Base-by-base conservation (phyloP, 1,140 invertebrate species). In the Bombus haemorrhoidalis region DNA sequence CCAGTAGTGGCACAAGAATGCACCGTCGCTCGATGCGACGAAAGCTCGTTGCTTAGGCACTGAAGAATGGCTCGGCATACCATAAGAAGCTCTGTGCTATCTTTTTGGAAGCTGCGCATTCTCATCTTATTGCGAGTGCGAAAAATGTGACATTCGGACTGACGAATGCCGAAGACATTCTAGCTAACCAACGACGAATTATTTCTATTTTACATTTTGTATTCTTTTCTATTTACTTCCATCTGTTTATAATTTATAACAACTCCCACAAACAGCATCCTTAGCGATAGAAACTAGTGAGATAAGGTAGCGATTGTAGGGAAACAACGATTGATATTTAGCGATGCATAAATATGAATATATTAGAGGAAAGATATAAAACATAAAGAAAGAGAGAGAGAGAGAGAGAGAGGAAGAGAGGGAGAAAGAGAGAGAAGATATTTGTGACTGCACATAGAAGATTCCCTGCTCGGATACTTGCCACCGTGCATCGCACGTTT, bases 51-150 rank as follows among this genome's bases (percentile, higher is more conserved):
- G 89, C 81, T 90, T 80, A 88, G 89, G 83, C 86, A 91, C 87
- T 91, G 90, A 91, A 91, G 87, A 90, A 91, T 91, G 87, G 71
- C 77, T 47, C 84, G 87, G 81, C 89, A 88, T 91, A 88, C 90
- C 89, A 72, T 64, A 87, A 88, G 78, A 76, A 86, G 43, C 81
- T 90, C 76, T 69, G 81, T 62, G 66, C 83, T 79, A 77, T 90
- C 83, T 86, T 90, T 91, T 90, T 88, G 83, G 68, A 79, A 80
- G 78, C 41, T 76, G 69, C 62, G 71, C 86, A 77, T 87, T 72
- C 71, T 84, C 83, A 59, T 90, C 77, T 84, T 86, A 90, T 90
- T 87, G 78, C 86, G 64, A 39, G 66, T 83, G 68, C 41, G 81
- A 74, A 81, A 80, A 83, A 87, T 87, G 66, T 77, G 81, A 82